Evolutionary conservation across 2,113 vertebrate genomes (phyloP), one percentile per base, ranked within the genome.

Genomic region (Perca schrenkii): DNA sequence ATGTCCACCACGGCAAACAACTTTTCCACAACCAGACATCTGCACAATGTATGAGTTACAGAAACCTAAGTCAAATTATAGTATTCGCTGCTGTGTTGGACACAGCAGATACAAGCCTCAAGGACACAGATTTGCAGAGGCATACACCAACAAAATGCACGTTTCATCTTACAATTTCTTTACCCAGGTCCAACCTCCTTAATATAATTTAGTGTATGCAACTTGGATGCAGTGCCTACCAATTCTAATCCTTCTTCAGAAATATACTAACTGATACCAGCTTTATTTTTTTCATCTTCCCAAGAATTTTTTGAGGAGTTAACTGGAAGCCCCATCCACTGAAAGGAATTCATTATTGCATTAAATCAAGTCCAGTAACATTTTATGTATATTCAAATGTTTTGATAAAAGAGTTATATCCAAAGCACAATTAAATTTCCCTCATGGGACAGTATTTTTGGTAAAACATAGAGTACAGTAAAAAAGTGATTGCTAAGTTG

Each of bases 1-100:
- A 91, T 84, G 83, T 82, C 22, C 66, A 79, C 25, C 57, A 71
- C 58, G 49, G 63, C 86, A 91, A 83, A 85, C 89, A 89, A 84
- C 86, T 82, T 85, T 91, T 95, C 87, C 91, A 90, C 86, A 85
- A 88, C 79, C 63, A 80, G 83, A 88, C 5, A 66, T 84, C 92
- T 91, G 86, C 79, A 88, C 85, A 90, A 60, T 88, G 82, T 89
- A 85, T 74, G 71, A 91, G 89, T 84, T 78, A 86, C 85, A 87
- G 71, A 86, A 63, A 79, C 74, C 65, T 50, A 66, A 81, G 58
- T 61, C 64, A 81, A 86, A 84, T 82, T 46, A 80, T 25, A 58
- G 61, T n/a, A 53, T 60, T 46, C 2, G 71, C 60, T 31, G 28
- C 60, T 72, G 43, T 47, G 47, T 58, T 72, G 61, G 61, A 89